Conservation (phyloP, 2,113 vertebrate genomes). For the Hemibagrus wyckioides region DNA sequence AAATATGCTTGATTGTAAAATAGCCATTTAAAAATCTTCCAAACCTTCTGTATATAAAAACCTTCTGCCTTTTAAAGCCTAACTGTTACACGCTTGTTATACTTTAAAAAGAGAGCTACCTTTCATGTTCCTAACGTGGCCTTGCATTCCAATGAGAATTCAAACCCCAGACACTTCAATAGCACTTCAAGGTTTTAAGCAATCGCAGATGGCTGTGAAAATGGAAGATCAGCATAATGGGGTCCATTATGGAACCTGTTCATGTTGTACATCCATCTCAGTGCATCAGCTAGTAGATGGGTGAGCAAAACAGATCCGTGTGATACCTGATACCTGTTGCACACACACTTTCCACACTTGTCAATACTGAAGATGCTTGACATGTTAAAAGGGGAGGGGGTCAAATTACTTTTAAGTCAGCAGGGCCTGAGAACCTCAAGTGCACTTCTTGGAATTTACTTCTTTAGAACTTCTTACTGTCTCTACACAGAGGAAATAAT, state of each 20-base stretch:
- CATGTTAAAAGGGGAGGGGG: background rate
- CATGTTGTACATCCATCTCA: background rate
- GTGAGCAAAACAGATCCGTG: background rate
- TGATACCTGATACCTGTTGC: background rate
- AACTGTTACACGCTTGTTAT: background rate
- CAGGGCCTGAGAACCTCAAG: background rate
- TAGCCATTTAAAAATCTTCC: background rate
- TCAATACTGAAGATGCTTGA: background rate
- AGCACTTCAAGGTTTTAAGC: background rate
- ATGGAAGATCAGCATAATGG: background rate
- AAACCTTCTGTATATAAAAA: background rate
- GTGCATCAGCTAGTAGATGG: background rate
- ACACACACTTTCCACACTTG: background rate
- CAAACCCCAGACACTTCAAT: background rate
- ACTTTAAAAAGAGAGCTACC: background rate
- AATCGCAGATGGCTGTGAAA: constrained; percentile 18
- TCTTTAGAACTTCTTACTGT: background rate
- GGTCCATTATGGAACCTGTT: background rate
- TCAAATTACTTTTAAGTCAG: background rate
- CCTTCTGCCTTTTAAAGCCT: background rate
- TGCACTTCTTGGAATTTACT: background rate
- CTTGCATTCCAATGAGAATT: background rate
- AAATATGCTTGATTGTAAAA: background rate
- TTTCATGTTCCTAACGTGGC: background rate
- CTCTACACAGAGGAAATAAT: background rate